Conservation (phyloP, 2,888 invertebrate species). For the Hoplodrina ambigua region DNA sequence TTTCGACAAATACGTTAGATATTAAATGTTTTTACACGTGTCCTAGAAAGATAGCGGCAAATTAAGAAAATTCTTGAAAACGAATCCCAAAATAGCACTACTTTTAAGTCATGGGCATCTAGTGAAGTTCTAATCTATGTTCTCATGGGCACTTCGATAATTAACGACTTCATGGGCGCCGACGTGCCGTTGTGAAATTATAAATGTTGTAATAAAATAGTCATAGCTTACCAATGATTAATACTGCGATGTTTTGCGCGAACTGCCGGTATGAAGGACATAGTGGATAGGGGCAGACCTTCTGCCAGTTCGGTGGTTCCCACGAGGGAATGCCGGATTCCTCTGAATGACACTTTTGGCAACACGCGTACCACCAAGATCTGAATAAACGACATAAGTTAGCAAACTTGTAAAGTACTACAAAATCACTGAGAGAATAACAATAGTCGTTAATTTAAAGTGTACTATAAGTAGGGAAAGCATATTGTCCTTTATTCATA, state of each 20-base stretch:
- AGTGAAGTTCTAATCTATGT: slow-evolving; percentile 14
- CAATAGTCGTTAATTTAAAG: background rate
- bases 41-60: slow-evolving; percentile 7
- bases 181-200: slow-evolving; percentile 6
- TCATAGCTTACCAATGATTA: slow-evolving; percentile 91
- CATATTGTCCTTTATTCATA: background rate
- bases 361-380: slow-evolving; percentile 96
- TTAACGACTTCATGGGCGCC: slow-evolving; percentile 21
- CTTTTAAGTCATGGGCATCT: slow-evolving; percentile 32
- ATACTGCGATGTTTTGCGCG: slow-evolving; percentile 93
- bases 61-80: background rate
- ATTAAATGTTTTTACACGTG: background rate
- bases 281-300: slow-evolving; percentile 95
- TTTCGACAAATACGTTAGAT: too few relatives aligned
- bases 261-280: slow-evolving; percentile 96
- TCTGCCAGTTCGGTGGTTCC: slow-evolving; percentile 95
- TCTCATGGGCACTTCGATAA: slow-evolving; percentile 39
- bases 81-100: slow-evolving; percentile 10
- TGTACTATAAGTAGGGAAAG: background rate
- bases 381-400: slow-evolving; percentile 76
- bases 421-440: background rate
- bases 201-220: slow-evolving; percentile 12
- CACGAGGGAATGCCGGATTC: slow-evolving; percentile 94
- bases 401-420: background rate
- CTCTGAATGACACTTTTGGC: slow-evolving; percentile 94